Evolutionary conservation across 2,888 invertebrate genomes (phyloP).

Genomic region (Mycalesis mineus): DNA sequence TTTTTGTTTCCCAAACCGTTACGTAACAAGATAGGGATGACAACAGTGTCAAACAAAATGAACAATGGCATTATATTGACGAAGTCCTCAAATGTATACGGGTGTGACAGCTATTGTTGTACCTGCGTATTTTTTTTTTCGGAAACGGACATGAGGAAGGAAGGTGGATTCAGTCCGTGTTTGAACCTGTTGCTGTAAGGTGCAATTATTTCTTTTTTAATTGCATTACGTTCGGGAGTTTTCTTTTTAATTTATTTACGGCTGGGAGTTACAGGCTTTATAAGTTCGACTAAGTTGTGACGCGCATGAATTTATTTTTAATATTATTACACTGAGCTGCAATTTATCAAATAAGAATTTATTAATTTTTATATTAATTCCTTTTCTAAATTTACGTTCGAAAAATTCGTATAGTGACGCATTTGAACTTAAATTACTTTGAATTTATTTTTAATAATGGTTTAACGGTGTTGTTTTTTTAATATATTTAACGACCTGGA

Average conservation of each 20-base stretch:
- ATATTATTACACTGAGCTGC: too few species aligned
- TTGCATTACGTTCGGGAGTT: neutral
- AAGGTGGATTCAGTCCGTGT: constrained; percentile 57
- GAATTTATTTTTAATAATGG: too few species aligned
- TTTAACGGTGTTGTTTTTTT: too few species aligned
- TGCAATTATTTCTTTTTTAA: constrained; percentile 47
- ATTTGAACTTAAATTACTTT: too few species aligned
- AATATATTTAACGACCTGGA: too few species aligned
- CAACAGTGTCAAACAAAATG: constrained; percentile 29
- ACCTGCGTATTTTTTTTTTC: constrained; percentile 62
- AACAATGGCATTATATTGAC: constrained; percentile 22
- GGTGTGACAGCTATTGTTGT: constrained; percentile 46
- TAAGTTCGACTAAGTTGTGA: neutral
- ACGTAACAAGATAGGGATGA: constrained; percentile 17
- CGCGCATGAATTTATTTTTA: neutral
- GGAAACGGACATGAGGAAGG: constrained; percentile 66
- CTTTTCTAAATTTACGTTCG: too few species aligned
- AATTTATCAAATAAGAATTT: too few species aligned
- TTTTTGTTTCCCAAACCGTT: constrained; percentile 1
- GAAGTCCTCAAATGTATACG: constrained; percentile 47
- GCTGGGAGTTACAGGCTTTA: too few species aligned
- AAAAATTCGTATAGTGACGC: too few species aligned
- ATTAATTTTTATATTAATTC: too few species aligned
- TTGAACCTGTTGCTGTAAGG: constrained; percentile 68
- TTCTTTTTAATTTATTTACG: too few species aligned